phyloP scores from a whole-genome alignment of 2,888 invertebrate species.

The Melinaea marsaeus region DNA sequence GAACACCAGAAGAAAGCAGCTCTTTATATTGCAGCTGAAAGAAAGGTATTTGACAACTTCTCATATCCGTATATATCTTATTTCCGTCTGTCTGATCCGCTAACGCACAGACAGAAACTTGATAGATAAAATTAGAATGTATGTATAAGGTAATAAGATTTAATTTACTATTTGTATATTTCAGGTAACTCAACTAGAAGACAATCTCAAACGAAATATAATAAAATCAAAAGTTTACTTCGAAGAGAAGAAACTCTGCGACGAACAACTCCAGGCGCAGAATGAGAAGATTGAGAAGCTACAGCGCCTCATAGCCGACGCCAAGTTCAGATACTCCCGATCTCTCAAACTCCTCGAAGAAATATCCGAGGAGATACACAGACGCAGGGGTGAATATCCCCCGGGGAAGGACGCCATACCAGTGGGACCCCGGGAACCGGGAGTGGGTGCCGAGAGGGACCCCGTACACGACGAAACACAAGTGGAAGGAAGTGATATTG shows the following conservation, averaged over 20 bases:
- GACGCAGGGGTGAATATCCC: constrained; percentile 77
- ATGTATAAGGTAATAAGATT: too few species aligned
- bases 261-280: constrained; percentile 90
- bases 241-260: constrained; percentile 91
- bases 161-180: constrained; percentile 23
- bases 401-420: constrained; percentile 68
- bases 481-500: constrained; percentile 50
- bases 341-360: constrained; percentile 90
- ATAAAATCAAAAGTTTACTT: constrained; percentile 93
- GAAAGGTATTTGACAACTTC: constrained; percentile 73
- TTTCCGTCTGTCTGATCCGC: too few species aligned
- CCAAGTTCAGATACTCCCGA: constrained; percentile 89
- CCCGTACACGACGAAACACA: constrained; percentile 63
- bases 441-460: constrained; percentile 85
- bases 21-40: constrained; percentile 89
- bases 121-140: too few species aligned
- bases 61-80: too few species aligned
- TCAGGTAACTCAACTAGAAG: constrained; percentile 87
- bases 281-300: constrained; percentile 90
- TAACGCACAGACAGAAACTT: too few species aligned
- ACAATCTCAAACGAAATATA: constrained; percentile 88
- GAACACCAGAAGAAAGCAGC: constrained; percentile 90
- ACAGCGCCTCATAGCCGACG: constrained; percentile 86
- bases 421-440: constrained; percentile 81
- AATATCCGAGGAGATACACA: constrained; percentile 95